A percentile compares a stretch with the other conserved stretches of the same genome.
These are phyloP conservation scores for Bradypodion pumilum DNA, from an alignment of 2,797 vertebrate genomes.

Conservation along the genomic window DNA sequence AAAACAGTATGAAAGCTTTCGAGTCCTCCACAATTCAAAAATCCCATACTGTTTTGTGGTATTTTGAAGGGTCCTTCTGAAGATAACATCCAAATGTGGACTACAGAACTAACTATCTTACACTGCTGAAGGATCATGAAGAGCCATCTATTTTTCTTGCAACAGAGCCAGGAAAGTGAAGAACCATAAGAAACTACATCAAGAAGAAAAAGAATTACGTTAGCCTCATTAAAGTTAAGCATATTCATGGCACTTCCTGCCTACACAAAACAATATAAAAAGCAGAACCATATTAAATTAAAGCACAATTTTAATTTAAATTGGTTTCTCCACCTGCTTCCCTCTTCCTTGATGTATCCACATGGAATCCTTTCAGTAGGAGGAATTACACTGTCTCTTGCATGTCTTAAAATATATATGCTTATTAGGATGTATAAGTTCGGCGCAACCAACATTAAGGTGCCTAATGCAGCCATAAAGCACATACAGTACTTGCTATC, in stretches of 20 bases:
- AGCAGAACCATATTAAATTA: slow-evolving; percentile 24
- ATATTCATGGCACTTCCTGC: background rate
- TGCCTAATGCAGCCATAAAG: background rate
- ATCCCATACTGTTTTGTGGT: background rate
- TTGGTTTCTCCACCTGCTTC: slow-evolving; percentile 21
- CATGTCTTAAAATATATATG: slow-evolving; percentile 1
- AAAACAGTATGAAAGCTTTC: background rate
- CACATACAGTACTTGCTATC: background rate
- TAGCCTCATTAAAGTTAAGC: slow-evolving; percentile 20
- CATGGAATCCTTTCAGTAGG: background rate
- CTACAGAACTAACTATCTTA: background rate
- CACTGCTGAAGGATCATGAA: background rate
- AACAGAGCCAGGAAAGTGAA: background rate
- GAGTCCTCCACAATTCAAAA: background rate
- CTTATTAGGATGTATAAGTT: background rate
- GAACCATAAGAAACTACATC: slow-evolving; percentile 1
- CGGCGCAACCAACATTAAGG: slow-evolving; percentile 3
- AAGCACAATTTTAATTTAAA: slow-evolving; percentile 8
- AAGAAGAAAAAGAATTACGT: slow-evolving; percentile 14
- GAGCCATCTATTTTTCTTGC: background rate
- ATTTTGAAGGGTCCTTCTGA: background rate
- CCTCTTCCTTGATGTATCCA: background rate
- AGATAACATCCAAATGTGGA: background rate
- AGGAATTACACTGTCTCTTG: background rate
- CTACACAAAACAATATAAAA: background rate